phyloP scores from a whole-genome alignment of 1,140 invertebrate genomes.

The Drosophila equinoxialis region DNA sequence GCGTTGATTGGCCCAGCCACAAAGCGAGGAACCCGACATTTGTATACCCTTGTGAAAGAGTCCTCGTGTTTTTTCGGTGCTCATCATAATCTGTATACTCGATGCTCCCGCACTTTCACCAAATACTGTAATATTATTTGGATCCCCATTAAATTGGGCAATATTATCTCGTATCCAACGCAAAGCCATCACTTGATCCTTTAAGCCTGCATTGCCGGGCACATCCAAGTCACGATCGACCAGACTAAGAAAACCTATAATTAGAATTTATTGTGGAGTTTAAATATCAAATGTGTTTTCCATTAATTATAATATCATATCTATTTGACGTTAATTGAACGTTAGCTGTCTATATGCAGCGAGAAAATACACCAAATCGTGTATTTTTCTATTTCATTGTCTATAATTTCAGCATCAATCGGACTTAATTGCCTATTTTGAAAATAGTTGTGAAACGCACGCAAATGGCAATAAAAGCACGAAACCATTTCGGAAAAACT shows the following conservation, averaged over 20 bases:
- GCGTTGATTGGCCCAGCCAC: constrained; percentile 67
- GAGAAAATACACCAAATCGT: no score
- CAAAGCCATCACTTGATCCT: constrained; percentile 82
- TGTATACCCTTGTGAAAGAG: constrained; percentile 86
- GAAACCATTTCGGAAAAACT: no score
- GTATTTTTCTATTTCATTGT: no score
- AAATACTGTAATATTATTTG: constrained; percentile 73
- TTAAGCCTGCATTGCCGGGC: constrained; percentile 81
- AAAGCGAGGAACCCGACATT: constrained; percentile 85
- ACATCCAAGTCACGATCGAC: constrained; percentile 73
- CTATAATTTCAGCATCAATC: no score
- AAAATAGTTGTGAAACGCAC: no score
- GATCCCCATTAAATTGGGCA: constrained; percentile 75
- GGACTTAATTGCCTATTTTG: no score
- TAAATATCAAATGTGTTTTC: background rate
- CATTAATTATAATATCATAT: no score
- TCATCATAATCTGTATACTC: constrained; percentile 62
- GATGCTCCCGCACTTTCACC: constrained; percentile 80
- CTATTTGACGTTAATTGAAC: no score
- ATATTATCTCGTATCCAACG: constrained; percentile 82
- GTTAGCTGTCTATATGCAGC: no score
- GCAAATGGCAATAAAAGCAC: no score
- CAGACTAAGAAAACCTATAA: constrained; percentile 72
- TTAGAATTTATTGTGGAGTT: constrained; percentile 18
- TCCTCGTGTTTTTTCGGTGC: constrained; percentile 79